These are phyloP conservation scores for Onychomys arenicola DNA, from an alignment of 2,797 vertebrate genomes.

Conservation along the genomic window DNA sequence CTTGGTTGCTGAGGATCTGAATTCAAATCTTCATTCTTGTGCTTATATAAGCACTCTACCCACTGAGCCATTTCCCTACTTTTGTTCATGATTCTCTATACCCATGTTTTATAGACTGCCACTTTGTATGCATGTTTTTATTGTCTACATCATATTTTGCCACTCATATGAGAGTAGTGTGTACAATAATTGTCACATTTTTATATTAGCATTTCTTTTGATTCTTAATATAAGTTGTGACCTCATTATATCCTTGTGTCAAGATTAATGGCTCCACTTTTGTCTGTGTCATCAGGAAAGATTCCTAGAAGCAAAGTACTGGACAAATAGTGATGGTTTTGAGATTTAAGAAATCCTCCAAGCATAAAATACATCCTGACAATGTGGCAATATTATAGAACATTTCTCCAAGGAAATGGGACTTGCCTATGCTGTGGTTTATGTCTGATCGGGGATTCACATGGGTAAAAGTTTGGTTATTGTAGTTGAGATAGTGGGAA, in stretches of 20 bases:
- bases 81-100: background rate
- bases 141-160: background rate
- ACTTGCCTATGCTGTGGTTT: background rate
- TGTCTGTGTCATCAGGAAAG: conserved; percentile 8
- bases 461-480: background rate
- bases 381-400: conserved; percentile 1
- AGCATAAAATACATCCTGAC: background rate
- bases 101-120: background rate
- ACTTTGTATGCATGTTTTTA: conserved; percentile 10
- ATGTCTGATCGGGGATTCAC: background rate
- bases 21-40: background rate
- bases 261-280: background rate
- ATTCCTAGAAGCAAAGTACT: conserved; percentile 50
- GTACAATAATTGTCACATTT: background rate
- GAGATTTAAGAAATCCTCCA: conserved; percentile 61
- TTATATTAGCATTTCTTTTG: conserved; percentile 7
- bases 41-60: background rate
- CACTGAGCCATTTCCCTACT: background rate
- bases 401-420: conserved; percentile 34
- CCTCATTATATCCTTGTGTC: background rate
- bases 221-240: background rate
- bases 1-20: background rate
- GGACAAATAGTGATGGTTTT: background rate
- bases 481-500: background rate
- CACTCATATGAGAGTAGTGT: background rate